Conservation (phyloP, 2,797 vertebrate genomes). For the Amphiprion clarkii region DNA sequence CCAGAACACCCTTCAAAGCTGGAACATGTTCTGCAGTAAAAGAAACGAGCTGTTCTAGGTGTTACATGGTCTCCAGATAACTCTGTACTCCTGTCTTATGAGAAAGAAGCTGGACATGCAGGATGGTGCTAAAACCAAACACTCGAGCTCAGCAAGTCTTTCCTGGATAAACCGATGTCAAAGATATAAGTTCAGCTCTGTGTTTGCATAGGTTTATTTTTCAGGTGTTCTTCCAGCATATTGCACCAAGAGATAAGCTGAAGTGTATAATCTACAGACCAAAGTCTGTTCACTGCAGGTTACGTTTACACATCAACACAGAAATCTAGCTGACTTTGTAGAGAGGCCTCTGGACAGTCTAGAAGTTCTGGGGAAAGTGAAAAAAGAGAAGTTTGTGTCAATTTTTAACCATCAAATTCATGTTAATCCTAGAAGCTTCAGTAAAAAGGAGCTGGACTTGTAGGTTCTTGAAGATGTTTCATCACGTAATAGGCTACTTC, state of each 20-base stretch:
- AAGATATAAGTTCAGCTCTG: conserved; percentile 26
- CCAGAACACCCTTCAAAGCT: conserved; percentile 39
- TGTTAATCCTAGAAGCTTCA: too few relatives aligned
- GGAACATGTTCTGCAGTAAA: conserved; percentile 14
- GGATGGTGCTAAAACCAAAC: not conserved
- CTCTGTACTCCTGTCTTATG: conserved; percentile 35
- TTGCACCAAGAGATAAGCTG: not conserved
- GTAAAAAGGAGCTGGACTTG: too few relatives aligned
- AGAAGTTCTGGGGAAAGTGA: too few relatives aligned
- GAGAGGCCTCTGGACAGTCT: too few relatives aligned
- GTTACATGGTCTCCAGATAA: conserved; percentile 36
- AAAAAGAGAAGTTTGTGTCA: too few relatives aligned
- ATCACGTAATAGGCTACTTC: too few relatives aligned
- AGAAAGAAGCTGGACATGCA: conserved; percentile 22
- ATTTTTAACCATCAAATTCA: too few relatives aligned
- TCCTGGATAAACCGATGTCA: not conserved
- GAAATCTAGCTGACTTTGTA: too few relatives aligned
- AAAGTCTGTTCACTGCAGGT: conserved; percentile 10
- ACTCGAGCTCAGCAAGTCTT: not conserved
- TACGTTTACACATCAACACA: conserved; percentile 29
- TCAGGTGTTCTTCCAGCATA: conserved; percentile 4
- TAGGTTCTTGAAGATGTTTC: too few relatives aligned
- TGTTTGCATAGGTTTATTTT: conserved; percentile 8
- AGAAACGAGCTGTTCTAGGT: conserved; percentile 20
- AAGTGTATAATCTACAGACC: conserved; percentile 20